Evolutionary conservation across 2,797 vertebrate genomes (phyloP), one percentile per base, ranked within the genome.

Genomic region (Siniperca undulata): DNA sequence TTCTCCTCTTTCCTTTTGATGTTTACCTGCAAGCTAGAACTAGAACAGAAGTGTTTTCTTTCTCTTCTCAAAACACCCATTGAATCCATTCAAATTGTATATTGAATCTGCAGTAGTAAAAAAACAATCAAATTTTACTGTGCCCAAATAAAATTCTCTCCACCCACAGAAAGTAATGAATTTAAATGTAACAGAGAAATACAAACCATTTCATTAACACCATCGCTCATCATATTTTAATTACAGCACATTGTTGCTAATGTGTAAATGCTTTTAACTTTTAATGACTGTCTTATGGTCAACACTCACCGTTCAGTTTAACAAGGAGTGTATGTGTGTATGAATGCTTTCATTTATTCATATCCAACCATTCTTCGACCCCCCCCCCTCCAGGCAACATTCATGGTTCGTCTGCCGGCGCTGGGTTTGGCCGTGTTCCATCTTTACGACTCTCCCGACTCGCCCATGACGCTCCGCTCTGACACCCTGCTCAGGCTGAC

Each of bases 341-440:
- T 71, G 19, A 19, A 10, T 5, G 65, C 13, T 58, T 44, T 2
- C 19, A 38, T 59, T 65, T 22, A 36, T n/a, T 67, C 5, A 0
- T 27, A 20, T 81, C 48, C 24, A 19, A 30, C 8, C 30, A 2
- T 52, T 52, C 24, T 66, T 64, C 17, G 9, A 30, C 1, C 8
- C 0, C 30, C 62, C 73, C 34, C 62, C 73, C 17, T 0, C 0
- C 94, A 99, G 98, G 97, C 97, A 2, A 97, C 97, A 0, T 93
- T 99, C 89, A 96, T 97, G 88, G 90, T 96, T 4, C 97, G 97
- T 8, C 94, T 99, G 62, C 97, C 98, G 0, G 95, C 97, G 0
- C 94, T 99, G 76, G 97, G 97, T 77, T 94, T 99, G 79, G 93
- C 96, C 0, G 91, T 99, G 85, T 97, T 99, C 91, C 97, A 98